phyloP scores from a whole-genome alignment of 2,113 vertebrate genomes.

The Ancistrus triradiatus region DNA sequence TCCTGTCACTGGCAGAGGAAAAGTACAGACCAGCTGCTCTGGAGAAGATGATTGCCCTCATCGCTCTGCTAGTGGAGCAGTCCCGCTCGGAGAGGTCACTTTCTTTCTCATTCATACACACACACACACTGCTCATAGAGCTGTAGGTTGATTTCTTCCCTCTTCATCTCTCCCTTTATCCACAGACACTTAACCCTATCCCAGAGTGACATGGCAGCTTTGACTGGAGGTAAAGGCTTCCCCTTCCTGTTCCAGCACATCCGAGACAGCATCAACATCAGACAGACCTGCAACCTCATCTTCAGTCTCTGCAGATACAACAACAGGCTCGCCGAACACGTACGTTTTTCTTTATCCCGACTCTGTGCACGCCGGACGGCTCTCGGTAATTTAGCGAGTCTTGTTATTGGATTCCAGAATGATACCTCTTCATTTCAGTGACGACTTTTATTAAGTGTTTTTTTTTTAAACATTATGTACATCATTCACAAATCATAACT shows the following conservation, averaged over 20 bases:
- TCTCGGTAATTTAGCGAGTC: no score
- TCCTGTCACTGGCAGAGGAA: constrained; percentile 95
- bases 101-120: neutral
- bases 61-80: constrained; percentile 96
- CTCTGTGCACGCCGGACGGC: no score
- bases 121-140: neutral
- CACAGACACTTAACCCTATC: constrained; percentile 94
- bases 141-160: neutral
- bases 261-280: constrained; percentile 97
- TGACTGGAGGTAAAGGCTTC: constrained; percentile 98
- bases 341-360: no score
- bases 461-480: no score
- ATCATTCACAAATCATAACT: no score
- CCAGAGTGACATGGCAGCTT: constrained; percentile 96
- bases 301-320: constrained; percentile 98
- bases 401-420: no score
- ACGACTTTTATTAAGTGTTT: no score
- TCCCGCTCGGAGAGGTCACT: constrained; percentile 92
- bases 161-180: constrained; percentile 27
- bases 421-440: no score
- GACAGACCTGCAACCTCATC: constrained; percentile 98
- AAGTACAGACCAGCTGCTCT: constrained; percentile 97
- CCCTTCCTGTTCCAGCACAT: constrained; percentile 99
- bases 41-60: constrained; percentile 98
- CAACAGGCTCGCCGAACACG: constrained; percentile 95